Evolutionary conservation across 2,888 invertebrate genomes (phyloP).

Genomic region (Ormyrus pomaceus): DNA sequence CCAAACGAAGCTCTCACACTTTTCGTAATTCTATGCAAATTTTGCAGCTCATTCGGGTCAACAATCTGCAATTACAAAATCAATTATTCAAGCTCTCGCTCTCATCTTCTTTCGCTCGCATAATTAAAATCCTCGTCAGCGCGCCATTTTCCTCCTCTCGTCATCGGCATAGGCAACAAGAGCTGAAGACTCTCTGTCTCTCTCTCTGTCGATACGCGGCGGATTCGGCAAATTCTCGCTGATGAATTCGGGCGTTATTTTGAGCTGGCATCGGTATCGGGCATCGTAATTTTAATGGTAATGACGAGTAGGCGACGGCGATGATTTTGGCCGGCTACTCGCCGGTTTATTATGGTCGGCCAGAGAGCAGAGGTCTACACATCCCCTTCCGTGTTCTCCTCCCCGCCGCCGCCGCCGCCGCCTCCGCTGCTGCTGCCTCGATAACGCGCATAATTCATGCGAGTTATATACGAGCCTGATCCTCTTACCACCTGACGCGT

Average conservation of each 20-base stretch:
- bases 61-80: slow-evolving; percentile 29
- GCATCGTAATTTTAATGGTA: slow-evolving; percentile 45
- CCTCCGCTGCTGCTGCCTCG: slow-evolving; percentile 33
- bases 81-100: slow-evolving; percentile 16
- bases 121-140: slow-evolving; percentile 34
- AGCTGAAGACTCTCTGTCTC: not conserved
- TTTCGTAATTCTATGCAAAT: not conserved
- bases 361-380: not conserved
- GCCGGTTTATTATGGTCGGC: slow-evolving; percentile 41
- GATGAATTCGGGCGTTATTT: slow-evolving; percentile 39
- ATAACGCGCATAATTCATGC: slow-evolving; percentile 61
- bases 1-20: not conserved
- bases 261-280: slow-evolving; percentile 6
- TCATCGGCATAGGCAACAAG: slow-evolving; percentile 27
- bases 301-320: slow-evolving; percentile 27
- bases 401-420: not conserved
- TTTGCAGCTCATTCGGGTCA: not conserved
- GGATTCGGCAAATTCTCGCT: slow-evolving; percentile 31
- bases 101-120: not conserved
- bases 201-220: no score
- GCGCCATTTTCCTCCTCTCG: not conserved
- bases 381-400: slow-evolving; percentile 29
- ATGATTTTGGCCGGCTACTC: slow-evolving; percentile 29
- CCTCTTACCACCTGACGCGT: slow-evolving; percentile 64
- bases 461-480: slow-evolving; percentile 63